phyloP scores from a whole-genome alignment of 2,113 vertebrate genomes.

The Callospermophilus lateralis region DNA sequence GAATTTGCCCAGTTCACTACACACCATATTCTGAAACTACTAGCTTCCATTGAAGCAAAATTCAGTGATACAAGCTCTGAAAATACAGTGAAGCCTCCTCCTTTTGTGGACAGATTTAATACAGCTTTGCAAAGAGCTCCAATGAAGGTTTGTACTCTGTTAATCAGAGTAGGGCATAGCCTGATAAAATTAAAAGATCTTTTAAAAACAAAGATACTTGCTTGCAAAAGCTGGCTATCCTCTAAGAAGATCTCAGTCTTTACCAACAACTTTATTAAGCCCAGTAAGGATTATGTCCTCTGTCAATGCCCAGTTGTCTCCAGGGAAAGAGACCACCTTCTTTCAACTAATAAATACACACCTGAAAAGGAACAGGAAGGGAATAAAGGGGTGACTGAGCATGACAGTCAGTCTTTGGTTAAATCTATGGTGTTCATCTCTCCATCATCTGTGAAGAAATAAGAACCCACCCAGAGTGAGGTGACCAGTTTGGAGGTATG shows the following conservation, averaged over 20 bases:
- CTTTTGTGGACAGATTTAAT: constrained; percentile 84
- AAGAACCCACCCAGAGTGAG: constrained; percentile 64
- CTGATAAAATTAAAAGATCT: constrained; percentile 87
- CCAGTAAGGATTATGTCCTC: constrained; percentile 94
- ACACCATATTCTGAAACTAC: constrained; percentile 88
- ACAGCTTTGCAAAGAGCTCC: constrained; percentile 90
- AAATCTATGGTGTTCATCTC: constrained; percentile 90
- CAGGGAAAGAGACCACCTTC: constrained; percentile 90
- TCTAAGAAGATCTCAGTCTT: constrained; percentile 94
- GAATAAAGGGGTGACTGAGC: constrained; percentile 40
- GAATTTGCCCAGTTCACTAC: constrained; percentile 88
- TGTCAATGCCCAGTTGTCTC: constrained; percentile 93
- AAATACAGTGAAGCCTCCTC: constrained; percentile 48
- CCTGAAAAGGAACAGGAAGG: constrained; percentile 78
- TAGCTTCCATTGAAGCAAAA: constrained; percentile 79
- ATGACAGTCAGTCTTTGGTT: constrained; percentile 75
- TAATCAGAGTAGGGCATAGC: constrained; percentile 81
- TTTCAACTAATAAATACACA: constrained; percentile 92
- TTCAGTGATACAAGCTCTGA: constrained; percentile 44
- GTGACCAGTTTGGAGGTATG: constrained; percentile 73
- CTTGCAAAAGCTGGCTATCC: constrained; percentile 86
- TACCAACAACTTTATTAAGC: constrained; percentile 91
- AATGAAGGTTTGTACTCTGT: constrained; percentile 82
- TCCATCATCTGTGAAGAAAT: constrained; percentile 80
- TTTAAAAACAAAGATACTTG: constrained; percentile 84